phyloP scores from a whole-genome alignment of 1,140 invertebrate genomes.

The Phymorhynchus buccinoides region DNA sequence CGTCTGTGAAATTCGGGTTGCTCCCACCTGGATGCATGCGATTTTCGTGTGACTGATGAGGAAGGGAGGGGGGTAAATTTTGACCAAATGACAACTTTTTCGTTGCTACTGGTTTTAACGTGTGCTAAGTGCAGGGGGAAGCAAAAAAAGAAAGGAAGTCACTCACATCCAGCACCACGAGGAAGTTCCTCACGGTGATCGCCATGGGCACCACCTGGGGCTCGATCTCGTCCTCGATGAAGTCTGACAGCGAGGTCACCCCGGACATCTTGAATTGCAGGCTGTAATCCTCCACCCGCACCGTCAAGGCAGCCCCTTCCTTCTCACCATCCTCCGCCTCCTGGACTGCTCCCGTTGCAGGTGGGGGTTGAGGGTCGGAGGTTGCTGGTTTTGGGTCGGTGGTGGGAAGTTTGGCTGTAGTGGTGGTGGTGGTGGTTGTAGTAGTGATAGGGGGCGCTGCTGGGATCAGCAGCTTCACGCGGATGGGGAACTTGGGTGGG shows the following conservation, averaged over 20 bases:
- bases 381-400: not conserved
- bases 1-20: too few relatives aligned
- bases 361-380: conserved; percentile 34
- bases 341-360: conserved; percentile 13
- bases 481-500: conserved; percentile 38
- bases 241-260: conserved; percentile 83
- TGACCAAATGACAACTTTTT: too few relatives aligned
- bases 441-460: not conserved
- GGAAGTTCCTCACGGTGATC: conserved; percentile 74
- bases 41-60: too few relatives aligned
- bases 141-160: too few relatives aligned
- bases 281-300: conserved; percentile 48
- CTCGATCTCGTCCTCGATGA: conserved; percentile 89
- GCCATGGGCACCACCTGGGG: conserved; percentile 85
- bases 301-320: conserved; percentile 50
- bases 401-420: not conserved
- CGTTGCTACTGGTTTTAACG: too few relatives aligned
- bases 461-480: conserved; percentile 10
- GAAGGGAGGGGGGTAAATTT: too few relatives aligned
- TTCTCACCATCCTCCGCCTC: conserved; percentile 46
- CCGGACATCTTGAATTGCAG: conserved; percentile 84
- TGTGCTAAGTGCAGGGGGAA: too few relatives aligned
- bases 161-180: conserved; percentile 60
- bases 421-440: not conserved
- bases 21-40: too few relatives aligned